Evolutionary conservation across 1,140 invertebrate genomes (phyloP).

Genomic region (Papilio glaucus): DNA sequence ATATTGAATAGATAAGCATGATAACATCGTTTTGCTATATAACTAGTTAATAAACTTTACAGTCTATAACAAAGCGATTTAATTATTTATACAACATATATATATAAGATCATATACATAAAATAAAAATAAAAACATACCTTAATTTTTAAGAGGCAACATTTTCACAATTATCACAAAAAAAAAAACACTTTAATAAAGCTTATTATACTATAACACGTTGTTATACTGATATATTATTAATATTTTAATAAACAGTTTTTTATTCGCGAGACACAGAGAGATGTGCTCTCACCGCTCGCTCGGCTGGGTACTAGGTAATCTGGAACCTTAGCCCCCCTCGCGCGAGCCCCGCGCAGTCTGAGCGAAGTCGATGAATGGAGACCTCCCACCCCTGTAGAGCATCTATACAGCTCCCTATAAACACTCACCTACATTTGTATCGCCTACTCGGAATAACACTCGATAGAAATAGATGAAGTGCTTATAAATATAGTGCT

Average conservation of each 20-base stretch:
- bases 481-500: conserved; percentile 52
- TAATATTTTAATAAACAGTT: conserved; percentile 17
- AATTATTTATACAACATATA: neutral
- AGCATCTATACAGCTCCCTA: conserved; percentile 65
- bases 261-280: conserved; percentile 3
- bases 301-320: conserved; percentile 65
- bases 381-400: conserved; percentile 54
- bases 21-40: neutral
- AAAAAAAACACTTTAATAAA: neutral
- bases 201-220: neutral
- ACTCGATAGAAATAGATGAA: conserved; percentile 74
- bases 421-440: conserved; percentile 66
- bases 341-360: conserved; percentile 62
- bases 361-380: conserved; percentile 79
- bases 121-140: conserved; percentile 11
- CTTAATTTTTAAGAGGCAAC: conserved; percentile 12
- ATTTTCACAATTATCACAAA: neutral
- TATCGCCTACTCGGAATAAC: conserved; percentile 71
- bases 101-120: neutral
- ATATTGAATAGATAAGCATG: neutral
- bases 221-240: neutral
- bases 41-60: too few species aligned
- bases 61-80: too few species aligned
- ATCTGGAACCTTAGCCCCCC: conserved; percentile 62
- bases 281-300: conserved; percentile 47